Base-by-base conservation (phyloP, 2,888 invertebrate genomes). In the Chironomus riparius region DNA sequence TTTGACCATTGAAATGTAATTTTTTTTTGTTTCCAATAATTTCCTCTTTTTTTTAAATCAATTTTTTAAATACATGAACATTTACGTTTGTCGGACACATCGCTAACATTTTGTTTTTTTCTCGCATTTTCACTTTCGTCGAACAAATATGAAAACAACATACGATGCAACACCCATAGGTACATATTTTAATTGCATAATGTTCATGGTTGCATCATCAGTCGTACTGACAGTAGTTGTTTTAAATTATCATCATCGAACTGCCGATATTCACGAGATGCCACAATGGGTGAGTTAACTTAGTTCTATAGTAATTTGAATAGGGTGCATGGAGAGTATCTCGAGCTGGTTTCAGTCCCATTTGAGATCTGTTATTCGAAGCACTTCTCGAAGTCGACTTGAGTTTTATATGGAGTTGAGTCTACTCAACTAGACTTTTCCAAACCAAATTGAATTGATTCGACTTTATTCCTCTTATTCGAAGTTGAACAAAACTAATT, bases 121-220 rank as follows among this genome's bases (percentile, higher is more conserved):
- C n/a, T 28, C 47, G 18, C 47, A 47, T 38, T 22, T 68, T 68
- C 13, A 21, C 18, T 68, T 15, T 68, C 18, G 13, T 68, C 13
- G 68, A 13, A 24, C 24, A 13, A 22, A 68, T n/a, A 10, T 38
- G 38, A 7, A 24, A 10, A 68, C 68, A 65, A 65, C 24, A 24
- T 18, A 10, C 18, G 18, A 3, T n/a, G 6, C 50, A 50, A 65
- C 21, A 18, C 21, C 21, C 85, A 80, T 88, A 95, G 97, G 97
- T 84, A 95, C 97, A 81, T 98, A 98, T 88, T 98, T 98, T 91
- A 97, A 97, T 88, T 97, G 97, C 88, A 97, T 97, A 87, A 98
- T 98, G 98, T 95, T 98, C 87, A 97, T 98, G 97, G 97, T 97
- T 86, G 97, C 97, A 77, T 95, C 97, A 78, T 97, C 97, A 79